A percentile compares a stretch with the other conserved stretches of the same genome.
These are phyloP conservation scores for Xenopus petersii DNA, from an alignment of 2,797 vertebrate species.

Conservation along the genomic window DNA sequence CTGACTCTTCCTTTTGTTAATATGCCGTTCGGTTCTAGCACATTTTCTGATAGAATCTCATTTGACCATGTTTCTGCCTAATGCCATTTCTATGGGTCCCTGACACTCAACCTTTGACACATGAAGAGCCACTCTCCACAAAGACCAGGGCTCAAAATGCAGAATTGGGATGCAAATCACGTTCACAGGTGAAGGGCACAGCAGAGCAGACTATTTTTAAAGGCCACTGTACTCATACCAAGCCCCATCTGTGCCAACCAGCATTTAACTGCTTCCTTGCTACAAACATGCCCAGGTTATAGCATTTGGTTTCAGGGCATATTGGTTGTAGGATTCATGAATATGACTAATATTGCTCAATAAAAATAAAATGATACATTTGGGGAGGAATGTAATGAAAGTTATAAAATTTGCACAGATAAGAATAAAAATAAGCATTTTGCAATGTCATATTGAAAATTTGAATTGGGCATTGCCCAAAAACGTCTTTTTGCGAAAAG, in stretches of 20 bases:
- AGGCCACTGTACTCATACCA: slow-evolving; percentile 5
- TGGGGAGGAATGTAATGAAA: too few species aligned
- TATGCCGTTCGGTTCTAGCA: neutral
- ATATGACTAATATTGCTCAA: too few species aligned
- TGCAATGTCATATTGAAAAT: too few species aligned
- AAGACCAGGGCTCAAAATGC: slow-evolving; percentile 11
- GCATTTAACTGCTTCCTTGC: slow-evolving; percentile 11
- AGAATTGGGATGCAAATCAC: slow-evolving; percentile 31
- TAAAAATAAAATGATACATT: too few species aligned
- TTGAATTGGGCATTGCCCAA: too few species aligned
- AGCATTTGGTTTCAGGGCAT: too few species aligned
- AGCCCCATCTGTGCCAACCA: neutral
- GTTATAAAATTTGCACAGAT: too few species aligned
- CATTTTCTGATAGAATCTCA: slow-evolving; percentile 14
- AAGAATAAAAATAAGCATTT: too few species aligned
- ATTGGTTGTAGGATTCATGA: too few species aligned
- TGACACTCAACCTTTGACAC: slow-evolving; percentile 37
- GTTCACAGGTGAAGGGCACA: neutral
- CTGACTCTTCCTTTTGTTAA: slow-evolving; percentile 5
- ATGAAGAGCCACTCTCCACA: slow-evolving; percentile 10
- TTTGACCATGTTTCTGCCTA: slow-evolving; percentile 7
- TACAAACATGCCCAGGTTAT: too few species aligned
- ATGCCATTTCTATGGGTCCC: slow-evolving; percentile 25
- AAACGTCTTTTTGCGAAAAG: too few species aligned
- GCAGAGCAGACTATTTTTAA: slow-evolving; percentile 10